Conservation (phyloP, 2,797 vertebrate genomes). For the Peromyscus aztecus region DNA sequence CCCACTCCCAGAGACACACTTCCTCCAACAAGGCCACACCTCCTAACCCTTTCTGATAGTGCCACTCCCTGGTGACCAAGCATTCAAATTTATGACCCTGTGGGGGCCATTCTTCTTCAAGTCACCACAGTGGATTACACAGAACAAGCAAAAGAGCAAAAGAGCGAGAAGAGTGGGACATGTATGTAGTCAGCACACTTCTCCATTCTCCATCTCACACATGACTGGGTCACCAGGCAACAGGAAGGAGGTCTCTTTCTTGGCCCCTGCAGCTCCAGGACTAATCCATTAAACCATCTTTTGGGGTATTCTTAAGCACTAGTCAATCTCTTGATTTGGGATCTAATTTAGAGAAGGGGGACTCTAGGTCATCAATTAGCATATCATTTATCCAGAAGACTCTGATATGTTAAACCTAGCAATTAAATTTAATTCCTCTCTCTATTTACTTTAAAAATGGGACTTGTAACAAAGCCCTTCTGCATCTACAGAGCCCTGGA, state of each 20-base stretch:
- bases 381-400: conserved; percentile 26
- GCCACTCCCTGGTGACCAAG: neutral
- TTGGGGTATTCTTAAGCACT: neutral
- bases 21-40: neutral
- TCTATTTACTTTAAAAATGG: conserved; percentile 70
- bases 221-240: neutral
- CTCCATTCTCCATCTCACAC: neutral
- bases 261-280: neutral
- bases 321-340: conserved; percentile 38
- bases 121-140: neutral
- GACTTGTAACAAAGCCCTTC: neutral
- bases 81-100: neutral
- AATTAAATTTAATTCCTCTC: conserved; percentile 63
- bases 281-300: neutral
- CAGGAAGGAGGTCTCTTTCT: neutral
- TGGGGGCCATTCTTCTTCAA: neutral
- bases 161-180: neutral
- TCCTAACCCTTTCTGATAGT: neutral
- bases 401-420: neutral
- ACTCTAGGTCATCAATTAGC: neutral
- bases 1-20: neutral
- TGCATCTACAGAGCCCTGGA: conserved; percentile 37
- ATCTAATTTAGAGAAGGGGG: conserved; percentile 22
- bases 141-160: neutral
- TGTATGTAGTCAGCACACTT: neutral